Percentiles rank a stretch among this genome's conserved stretches.
Conservation (phyloP, 2,797 vertebrate genomes). For the Micrastur ruficollis region DNA sequence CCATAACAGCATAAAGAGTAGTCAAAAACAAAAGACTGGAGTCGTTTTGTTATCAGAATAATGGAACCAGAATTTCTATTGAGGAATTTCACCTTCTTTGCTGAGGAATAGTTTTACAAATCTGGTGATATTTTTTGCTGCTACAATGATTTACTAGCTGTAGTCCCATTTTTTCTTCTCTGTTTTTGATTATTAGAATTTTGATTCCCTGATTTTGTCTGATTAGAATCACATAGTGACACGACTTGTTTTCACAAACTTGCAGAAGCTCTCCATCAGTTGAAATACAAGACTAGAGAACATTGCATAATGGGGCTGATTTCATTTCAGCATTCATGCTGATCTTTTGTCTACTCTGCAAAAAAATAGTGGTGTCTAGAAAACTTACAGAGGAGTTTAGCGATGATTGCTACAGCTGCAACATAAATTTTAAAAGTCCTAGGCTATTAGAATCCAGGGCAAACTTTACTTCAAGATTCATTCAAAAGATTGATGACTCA, state of each 20-base stretch:
- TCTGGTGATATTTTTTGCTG: background rate
- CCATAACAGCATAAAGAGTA: background rate
- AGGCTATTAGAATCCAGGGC: background rate
- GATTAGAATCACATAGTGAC: background rate
- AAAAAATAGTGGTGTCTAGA: background rate
- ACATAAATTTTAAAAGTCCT: background rate
- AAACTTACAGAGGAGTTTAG: background rate
- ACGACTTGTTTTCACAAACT: background rate
- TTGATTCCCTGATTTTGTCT: background rate
- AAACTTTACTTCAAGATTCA: slow-evolving; percentile 4
- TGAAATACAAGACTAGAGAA: background rate
- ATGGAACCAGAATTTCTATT: background rate
- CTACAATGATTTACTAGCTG: background rate
- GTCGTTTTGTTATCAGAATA: background rate
- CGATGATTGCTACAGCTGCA: background rate
- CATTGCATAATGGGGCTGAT: background rate
- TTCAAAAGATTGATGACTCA: slow-evolving; percentile 28
- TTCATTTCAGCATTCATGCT: background rate
- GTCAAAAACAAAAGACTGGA: background rate
- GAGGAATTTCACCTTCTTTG: background rate
- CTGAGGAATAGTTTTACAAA: background rate
- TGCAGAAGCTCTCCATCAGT: background rate
- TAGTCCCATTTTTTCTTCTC: background rate
- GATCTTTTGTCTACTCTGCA: background rate
- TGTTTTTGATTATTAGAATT: background rate